phyloP scores from a whole-genome alignment of 1,140 invertebrate genomes.

The Drosophila novamexicana region DNA sequence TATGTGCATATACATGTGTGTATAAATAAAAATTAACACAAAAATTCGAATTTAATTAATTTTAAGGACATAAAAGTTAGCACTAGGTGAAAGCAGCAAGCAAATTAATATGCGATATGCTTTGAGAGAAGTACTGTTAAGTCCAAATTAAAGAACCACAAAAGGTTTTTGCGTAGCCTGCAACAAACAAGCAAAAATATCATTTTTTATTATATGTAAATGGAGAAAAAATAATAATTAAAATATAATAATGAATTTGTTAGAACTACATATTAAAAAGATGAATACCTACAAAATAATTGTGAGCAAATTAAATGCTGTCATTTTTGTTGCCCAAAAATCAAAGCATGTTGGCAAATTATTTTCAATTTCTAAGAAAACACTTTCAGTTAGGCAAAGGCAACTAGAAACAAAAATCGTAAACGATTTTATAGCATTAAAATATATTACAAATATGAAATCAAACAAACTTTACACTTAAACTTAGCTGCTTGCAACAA shows the following conservation, averaged over 20 bases:
- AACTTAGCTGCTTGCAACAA: constrained; percentile 80
- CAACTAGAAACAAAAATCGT: constrained; percentile 54
- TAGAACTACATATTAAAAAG: constrained; percentile 52
- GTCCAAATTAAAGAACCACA: constrained; percentile 51
- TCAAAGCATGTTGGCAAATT: constrained; percentile 3
- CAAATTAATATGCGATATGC: constrained; percentile 54
- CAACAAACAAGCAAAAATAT: constrained; percentile 65
- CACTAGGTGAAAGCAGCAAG: constrained; percentile 51
- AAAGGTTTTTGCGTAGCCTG: constrained; percentile 58
- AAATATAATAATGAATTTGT: constrained; percentile 72
- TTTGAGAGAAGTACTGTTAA: constrained; percentile 46
- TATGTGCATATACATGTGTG: constrained; percentile 31
- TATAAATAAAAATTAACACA: constrained; percentile 52
- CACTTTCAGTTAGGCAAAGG: constrained; percentile 31
- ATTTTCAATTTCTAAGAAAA: constrained; percentile 21
- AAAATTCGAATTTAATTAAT: constrained; percentile 56
- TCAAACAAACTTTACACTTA: constrained; percentile 78
- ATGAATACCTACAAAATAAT: constrained; percentile 43
- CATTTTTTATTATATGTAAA: constrained; percentile 72
- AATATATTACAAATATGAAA: constrained; percentile 52
- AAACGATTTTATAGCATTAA: constrained; percentile 72
- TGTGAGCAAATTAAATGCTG: constrained; percentile 41
- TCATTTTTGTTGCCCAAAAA: constrained; percentile 55
- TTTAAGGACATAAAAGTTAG: constrained; percentile 41
- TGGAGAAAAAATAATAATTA: constrained; percentile 47